phyloP scores from a whole-genome alignment of 2,113 vertebrate genomes.

The Synchiropus splendidus region DNA sequence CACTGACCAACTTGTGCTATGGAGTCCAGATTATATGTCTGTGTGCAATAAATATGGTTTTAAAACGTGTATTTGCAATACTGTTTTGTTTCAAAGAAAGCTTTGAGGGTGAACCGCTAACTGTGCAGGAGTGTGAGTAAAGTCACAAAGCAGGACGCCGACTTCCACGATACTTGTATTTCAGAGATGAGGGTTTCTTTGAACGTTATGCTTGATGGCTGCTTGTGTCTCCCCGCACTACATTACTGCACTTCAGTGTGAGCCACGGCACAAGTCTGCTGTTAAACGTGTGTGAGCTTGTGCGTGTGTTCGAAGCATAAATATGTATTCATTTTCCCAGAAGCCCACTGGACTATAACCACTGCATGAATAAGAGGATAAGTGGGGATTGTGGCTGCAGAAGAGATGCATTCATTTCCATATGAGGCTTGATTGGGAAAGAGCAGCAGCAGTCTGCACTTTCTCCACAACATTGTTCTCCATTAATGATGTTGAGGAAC shows the following conservation, averaged over 20 bases:
- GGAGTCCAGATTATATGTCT: no score
- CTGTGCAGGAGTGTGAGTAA: no score
- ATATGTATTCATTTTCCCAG: slow-evolving; percentile 33
- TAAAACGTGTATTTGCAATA: no score
- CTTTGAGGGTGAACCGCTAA: no score
- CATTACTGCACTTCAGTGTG: slow-evolving; percentile 5
- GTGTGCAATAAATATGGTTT: no score
- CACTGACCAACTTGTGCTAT: no score
- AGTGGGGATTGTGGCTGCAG: slow-evolving; percentile 22
- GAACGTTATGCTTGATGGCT: slow-evolving; percentile 4
- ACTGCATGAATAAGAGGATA: slow-evolving; percentile 36
- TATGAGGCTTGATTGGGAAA: slow-evolving; percentile 13
- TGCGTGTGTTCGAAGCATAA: slow-evolving; percentile 21
- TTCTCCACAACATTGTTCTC: slow-evolving; percentile 8
- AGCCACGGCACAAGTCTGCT: neutral
- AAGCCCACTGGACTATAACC: slow-evolving; percentile 30
- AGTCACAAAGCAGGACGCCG: no score
- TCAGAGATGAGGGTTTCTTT: neutral
- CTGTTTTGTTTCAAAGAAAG: no score
- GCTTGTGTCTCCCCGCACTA: slow-evolving; percentile 6
- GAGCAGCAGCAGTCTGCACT: slow-evolving; percentile 4
- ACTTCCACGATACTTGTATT: neutral
- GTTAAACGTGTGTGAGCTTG: slow-evolving; percentile 1
- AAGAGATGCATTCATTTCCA: slow-evolving; percentile 39
- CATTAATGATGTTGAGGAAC: slow-evolving; percentile 8